Base-by-base conservation (phyloP, 2,113 vertebrate species). In the Thamnaconus septentrionalis region DNA sequence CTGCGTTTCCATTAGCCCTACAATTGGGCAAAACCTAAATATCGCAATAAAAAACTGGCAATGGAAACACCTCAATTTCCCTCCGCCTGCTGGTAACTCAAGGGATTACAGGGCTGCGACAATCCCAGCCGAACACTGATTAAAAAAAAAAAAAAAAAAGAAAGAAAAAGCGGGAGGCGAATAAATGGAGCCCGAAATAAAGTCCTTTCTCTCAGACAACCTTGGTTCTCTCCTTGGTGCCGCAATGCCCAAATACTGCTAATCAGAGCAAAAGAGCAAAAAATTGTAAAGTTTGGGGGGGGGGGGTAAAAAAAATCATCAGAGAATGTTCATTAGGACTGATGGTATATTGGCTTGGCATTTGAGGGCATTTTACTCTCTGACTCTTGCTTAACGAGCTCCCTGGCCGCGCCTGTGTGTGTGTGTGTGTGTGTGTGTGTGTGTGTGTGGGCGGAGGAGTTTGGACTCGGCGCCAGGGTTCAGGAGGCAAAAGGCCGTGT, bases 221-320 rank as follows among this genome's bases (percentile, higher is more conserved):
- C 88, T 87, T 90, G 86, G 71, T 12, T 79, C 69, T 78, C 77
- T 79, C 75, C 80, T 88, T 86, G 79, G 77, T 78, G 64, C 69
- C 3, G 76, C 67, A 46, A 79, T 76, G 67, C 67, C 81, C 56
- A 82, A 83, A 87, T 78, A 73, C 63, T 74, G 82, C 77, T 64
- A 48, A 80, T 85, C 86, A 83, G 83, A 82, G 84, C 43, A 65
- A 85, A 81, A 80, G 63, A 69, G 65, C 18, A 67, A 68, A 51
- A 57, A 53, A 77, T 69, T 83, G 85, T 87, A 75, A 61, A 79
- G 18, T 31, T 31, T 1, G 18, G 18, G 18, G 18, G 18, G 18
- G 18, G 18, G 18, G 18, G 18, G 18, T 31, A 31, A 54, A 5
- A 66, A 80, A 80, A 73, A 64, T 70, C 65, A 81, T 75, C 73